These are phyloP conservation scores for Homalodisca vitripennis DNA, from an alignment of 1,140 invertebrate genomes.

Conservation along the genomic window DNA sequence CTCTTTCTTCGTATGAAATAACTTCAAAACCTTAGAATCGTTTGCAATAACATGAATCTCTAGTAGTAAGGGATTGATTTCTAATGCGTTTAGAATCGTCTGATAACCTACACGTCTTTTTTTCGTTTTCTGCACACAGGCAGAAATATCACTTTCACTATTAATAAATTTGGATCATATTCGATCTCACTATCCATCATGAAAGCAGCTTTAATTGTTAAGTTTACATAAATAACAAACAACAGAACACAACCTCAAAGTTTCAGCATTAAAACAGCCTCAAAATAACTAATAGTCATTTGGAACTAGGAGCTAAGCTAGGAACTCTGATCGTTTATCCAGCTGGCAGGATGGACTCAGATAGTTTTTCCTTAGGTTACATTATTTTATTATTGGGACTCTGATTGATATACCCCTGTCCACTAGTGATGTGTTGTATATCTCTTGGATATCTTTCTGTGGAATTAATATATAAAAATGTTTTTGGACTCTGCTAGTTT, in stretches of 20 bases:
- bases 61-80: constrained; percentile 6
- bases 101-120: constrained; percentile 1
- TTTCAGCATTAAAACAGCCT: background rate
- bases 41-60: constrained; percentile 32
- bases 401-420: background rate
- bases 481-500: constrained; percentile 12
- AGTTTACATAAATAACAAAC: background rate
- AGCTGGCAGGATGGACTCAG: background rate
- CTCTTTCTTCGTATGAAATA: constrained; percentile 18
- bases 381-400: background rate
- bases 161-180: background rate
- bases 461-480: background rate
- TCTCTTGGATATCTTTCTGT: background rate
- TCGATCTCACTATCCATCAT: background rate
- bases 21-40: constrained; percentile 30
- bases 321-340: background rate
- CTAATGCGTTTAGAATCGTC: constrained; percentile 6
- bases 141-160: background rate
- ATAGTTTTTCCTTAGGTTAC: background rate
- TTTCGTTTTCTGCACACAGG: background rate
- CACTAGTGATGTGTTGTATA: background rate
- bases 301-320: background rate
- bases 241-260: background rate
- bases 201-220: background rate
- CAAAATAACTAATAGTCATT: background rate